These are phyloP conservation scores for Phasianus colchicus DNA, from an alignment of 2,113 vertebrate species.

Conservation along the genomic window DNA sequence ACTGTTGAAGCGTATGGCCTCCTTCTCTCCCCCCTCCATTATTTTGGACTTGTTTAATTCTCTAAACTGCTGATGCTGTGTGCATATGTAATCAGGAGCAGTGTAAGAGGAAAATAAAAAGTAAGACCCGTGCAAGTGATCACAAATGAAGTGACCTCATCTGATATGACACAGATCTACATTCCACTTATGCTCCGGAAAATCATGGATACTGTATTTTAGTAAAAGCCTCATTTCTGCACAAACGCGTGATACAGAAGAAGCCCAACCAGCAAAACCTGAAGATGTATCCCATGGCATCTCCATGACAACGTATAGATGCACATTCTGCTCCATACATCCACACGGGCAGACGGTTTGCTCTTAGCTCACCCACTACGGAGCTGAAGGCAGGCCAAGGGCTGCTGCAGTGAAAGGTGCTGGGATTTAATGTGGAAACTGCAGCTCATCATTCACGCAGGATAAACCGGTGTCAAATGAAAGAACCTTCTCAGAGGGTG, in stretches of 20 bases:
- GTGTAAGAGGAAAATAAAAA: conserved; percentile 40
- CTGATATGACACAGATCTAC: conserved; percentile 67
- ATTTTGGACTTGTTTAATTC: neutral
- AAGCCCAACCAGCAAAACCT: conserved; percentile 7
- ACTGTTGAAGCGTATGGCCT: neutral
- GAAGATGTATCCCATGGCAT: conserved; percentile 32
- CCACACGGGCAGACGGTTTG: neutral
- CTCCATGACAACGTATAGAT: conserved; percentile 64
- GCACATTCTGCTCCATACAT: neutral
- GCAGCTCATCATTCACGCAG: neutral
- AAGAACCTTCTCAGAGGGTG: neutral
- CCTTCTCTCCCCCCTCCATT: neutral
- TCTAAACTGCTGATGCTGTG: neutral
- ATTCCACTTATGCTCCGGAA: conserved; percentile 60
- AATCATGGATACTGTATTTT: conserved; percentile 51
- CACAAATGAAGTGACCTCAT: conserved; percentile 63
- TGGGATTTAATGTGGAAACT: conserved; percentile 32
- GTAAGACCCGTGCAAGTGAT: conserved; percentile 18
- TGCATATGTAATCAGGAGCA: neutral
- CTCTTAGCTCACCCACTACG: neutral
- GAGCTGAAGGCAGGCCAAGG: neutral
- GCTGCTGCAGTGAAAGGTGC: neutral
- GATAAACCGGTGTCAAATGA: neutral
- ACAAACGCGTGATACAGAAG: conserved; percentile 22
- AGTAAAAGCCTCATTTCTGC: conserved; percentile 56